Conservation (phyloP, 2,797 vertebrate species). For the Atherinosoma microstoma region DNA sequence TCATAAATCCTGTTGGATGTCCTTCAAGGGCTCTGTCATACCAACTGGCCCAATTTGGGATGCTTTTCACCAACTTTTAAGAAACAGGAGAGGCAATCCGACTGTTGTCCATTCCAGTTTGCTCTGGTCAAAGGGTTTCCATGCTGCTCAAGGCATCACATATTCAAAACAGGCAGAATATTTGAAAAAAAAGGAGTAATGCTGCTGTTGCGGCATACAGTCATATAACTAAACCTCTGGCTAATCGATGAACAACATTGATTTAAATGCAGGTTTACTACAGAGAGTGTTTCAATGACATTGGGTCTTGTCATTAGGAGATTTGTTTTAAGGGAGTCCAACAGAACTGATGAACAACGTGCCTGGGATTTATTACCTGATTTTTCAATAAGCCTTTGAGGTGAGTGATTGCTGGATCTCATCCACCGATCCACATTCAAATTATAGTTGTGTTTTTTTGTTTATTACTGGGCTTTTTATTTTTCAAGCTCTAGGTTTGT, state of each 20-base stretch:
- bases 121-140: background rate
- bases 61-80: slow-evolving; percentile 8
- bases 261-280: slow-evolving; percentile 26
- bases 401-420: slow-evolving; percentile 50
- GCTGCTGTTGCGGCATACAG: background rate
- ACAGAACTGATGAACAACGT: slow-evolving; percentile 44
- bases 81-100: background rate
- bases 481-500: slow-evolving; percentile 71
- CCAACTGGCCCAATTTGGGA: background rate
- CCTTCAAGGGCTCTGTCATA: background rate
- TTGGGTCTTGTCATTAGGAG: slow-evolving; percentile 29
- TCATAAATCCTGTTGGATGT: slow-evolving; percentile 22
- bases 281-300: slow-evolving; percentile 9
- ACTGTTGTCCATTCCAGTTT: slow-evolving; percentile 13
- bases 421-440: slow-evolving; percentile 48
- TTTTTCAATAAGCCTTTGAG: slow-evolving; percentile 66
- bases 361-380: slow-evolving; percentile 55
- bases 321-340: slow-evolving; percentile 47
- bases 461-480: slow-evolving; percentile 68
- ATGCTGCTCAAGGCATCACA: background rate
- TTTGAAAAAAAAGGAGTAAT: background rate
- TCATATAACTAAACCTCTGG: slow-evolving; percentile 20
- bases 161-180: slow-evolving; percentile 8
- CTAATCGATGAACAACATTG: slow-evolving; percentile 31
- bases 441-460: slow-evolving; percentile 50